Evolutionary conservation across 2,113 vertebrate genomes (phyloP).

Genomic region (Dendropsophus ebraccatus): DNA sequence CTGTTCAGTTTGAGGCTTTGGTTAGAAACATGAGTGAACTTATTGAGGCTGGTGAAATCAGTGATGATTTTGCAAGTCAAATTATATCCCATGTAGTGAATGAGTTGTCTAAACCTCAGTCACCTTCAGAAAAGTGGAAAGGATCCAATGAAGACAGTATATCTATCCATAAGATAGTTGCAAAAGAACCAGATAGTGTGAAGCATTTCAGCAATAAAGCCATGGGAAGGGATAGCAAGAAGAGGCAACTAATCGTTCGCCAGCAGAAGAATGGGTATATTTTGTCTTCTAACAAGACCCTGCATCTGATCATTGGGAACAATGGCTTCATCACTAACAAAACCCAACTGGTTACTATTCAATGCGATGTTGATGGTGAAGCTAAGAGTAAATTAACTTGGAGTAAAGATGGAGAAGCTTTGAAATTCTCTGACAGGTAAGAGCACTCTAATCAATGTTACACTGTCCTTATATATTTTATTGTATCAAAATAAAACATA

Average conservation of each 20-base stretch:
- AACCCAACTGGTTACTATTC: slow-evolving; percentile 74
- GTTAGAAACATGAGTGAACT: slow-evolving; percentile 83
- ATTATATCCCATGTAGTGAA: slow-evolving; percentile 80
- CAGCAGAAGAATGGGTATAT: slow-evolving; percentile 70
- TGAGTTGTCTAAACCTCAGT: slow-evolving; percentile 68
- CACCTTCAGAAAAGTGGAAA: slow-evolving; percentile 66
- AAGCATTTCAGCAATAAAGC: slow-evolving; percentile 62
- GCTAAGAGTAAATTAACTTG: slow-evolving; percentile 75
- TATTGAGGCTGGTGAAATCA: slow-evolving; percentile 76
- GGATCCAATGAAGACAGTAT: slow-evolving; percentile 62
- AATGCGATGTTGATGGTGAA: slow-evolving; percentile 72
- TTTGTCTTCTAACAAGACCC: slow-evolving; percentile 78
- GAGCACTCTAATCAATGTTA: slow-evolving; percentile 57
- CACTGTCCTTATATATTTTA: background rate
- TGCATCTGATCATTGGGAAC: slow-evolving; percentile 77
- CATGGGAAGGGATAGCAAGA: slow-evolving; percentile 61
- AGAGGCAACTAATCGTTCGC: slow-evolving; percentile 70
- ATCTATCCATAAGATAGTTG: slow-evolving; percentile 62
- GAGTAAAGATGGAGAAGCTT: slow-evolving; percentile 81
- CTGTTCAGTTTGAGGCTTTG: slow-evolving; percentile 76
- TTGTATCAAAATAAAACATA: no score
- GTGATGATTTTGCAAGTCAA: slow-evolving; percentile 79
- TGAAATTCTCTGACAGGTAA: slow-evolving; percentile 79
- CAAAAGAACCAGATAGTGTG: slow-evolving; percentile 68
- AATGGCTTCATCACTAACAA: slow-evolving; percentile 77